Conservation (phyloP, 2,113 vertebrate genomes). For the Nymphicus hollandicus region DNA sequence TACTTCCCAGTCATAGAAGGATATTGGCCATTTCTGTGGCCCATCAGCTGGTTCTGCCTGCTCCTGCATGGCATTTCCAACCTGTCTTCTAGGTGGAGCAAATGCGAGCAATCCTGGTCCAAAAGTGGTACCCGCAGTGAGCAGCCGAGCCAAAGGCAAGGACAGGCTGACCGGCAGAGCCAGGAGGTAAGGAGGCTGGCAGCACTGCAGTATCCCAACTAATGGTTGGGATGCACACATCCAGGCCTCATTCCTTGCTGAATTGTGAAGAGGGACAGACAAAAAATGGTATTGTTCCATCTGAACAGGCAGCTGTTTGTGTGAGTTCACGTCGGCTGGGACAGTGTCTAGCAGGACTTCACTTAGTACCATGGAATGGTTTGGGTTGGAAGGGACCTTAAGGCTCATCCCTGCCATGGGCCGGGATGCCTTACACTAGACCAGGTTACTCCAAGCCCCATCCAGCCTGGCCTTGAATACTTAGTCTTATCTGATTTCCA, state of each 20-base stretch:
- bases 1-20: not conserved
- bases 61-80: not conserved
- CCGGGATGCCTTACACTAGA: not conserved
- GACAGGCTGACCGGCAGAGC: slow-evolving; percentile 95
- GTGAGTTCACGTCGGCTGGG: not conserved
- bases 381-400: not conserved
- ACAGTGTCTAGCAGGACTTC: not conserved
- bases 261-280: not conserved
- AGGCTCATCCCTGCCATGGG: not conserved
- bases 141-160: slow-evolving; percentile 90
- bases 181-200: slow-evolving; percentile 80
- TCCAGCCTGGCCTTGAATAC: not conserved
- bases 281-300: not conserved
- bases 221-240: fast-evolving
- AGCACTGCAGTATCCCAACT: not conserved
- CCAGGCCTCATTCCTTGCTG: not conserved
- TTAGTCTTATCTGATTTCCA: not conserved
- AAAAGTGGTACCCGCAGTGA: slow-evolving; percentile 71
- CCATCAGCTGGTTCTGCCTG: not conserved
- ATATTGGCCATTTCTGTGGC: not conserved
- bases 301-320: not conserved
- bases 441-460: not conserved
- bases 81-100: slow-evolving; percentile 75
- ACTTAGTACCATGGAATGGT: not conserved
- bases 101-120: slow-evolving; percentile 65